Evolutionary conservation across 1,140 invertebrate genomes (phyloP).

Genomic region (Alviniconcha marisindica): DNA sequence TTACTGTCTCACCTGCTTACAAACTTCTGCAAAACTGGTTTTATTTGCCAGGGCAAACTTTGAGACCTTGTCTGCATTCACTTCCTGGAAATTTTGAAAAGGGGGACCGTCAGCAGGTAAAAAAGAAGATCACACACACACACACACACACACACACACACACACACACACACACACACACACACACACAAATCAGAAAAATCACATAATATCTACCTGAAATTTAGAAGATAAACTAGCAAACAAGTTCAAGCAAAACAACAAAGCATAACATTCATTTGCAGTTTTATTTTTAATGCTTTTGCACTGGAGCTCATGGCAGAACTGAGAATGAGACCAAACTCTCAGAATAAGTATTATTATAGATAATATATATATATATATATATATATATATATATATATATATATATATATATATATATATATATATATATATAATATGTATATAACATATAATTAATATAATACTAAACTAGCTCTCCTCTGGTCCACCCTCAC

Average conservation of each 20-base stretch:
- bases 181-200: not conserved
- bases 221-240: too few species aligned
- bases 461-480: too few species aligned
- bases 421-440: not conserved
- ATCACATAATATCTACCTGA: too few species aligned
- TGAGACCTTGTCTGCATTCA: conserved; percentile 55
- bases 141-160: too few species aligned
- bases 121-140: not conserved
- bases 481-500: too few species aligned
- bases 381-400: not conserved
- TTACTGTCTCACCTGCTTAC: conserved; percentile 46
- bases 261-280: too few species aligned
- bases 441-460: not conserved
- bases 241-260: too few species aligned
- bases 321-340: too few species aligned
- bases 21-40: conserved; percentile 51
- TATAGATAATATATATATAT: not conserved
- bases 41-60: conserved; percentile 60
- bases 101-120: not conserved
- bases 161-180: too few species aligned
- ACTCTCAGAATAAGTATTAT: too few species aligned
- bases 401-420: not conserved
- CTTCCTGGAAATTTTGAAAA: conserved; percentile 52
- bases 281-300: too few species aligned
- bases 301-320: too few species aligned